Conservation (phyloP, 2,797 vertebrate genomes). For the Champsocephalus gunnari region DNA sequence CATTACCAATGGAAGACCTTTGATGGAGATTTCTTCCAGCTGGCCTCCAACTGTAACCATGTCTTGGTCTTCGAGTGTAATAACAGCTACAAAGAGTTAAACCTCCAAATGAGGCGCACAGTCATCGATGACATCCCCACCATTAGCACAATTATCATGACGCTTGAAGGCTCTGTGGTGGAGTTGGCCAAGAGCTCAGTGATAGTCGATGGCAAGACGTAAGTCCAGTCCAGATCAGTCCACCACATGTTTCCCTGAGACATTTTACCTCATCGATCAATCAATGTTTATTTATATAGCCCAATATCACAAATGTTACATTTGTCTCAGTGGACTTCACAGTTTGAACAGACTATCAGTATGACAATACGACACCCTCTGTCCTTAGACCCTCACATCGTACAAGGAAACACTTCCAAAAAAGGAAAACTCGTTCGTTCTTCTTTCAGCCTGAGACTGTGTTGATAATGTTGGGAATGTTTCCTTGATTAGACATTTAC, state of each 20-base stretch:
- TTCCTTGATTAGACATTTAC: not conserved
- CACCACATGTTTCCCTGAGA: not conserved
- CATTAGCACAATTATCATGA: conserved; percentile 76
- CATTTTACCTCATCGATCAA: not conserved
- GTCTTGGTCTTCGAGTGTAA: conserved; percentile 72
- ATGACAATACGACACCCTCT: too few species aligned
- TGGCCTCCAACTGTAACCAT: conserved; percentile 81
- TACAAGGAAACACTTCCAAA: too few species aligned
- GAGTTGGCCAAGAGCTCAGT: conserved; percentile 74
- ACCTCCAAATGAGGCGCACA: conserved; percentile 79
- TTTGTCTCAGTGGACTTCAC: too few species aligned
- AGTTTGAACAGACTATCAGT: too few species aligned
- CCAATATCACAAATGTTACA: too few species aligned
- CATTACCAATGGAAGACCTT: conserved; percentile 82
- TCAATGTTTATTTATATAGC: too few species aligned
- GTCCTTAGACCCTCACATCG: too few species aligned
- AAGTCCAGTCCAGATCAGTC: conserved; percentile 61
- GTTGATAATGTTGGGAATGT: not conserved
- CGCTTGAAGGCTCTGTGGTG: conserved; percentile 79
- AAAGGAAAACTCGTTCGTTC: not conserved
- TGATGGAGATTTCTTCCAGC: conserved; percentile 80
- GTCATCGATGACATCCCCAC: conserved; percentile 48
- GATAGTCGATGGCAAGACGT: conserved; percentile 79
- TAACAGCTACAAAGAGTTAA: conserved; percentile 72
- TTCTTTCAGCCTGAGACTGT: not conserved